Evolutionary conservation across 2,797 vertebrate species (phyloP), one percentile per base, ranked within the genome.

Genomic region (Iguana delicatissima): DNA sequence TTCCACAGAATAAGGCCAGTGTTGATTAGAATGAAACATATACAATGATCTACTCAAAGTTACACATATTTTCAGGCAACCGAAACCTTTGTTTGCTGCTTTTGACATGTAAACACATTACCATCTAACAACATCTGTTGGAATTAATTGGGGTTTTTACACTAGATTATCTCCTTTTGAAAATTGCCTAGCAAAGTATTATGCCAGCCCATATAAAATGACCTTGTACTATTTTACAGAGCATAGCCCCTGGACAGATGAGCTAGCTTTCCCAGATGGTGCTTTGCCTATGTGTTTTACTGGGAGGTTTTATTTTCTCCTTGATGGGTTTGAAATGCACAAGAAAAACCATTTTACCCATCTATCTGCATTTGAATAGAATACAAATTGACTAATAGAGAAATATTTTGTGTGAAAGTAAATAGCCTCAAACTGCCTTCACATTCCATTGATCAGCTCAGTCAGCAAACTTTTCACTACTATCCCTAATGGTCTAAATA

Each of bases 361-460:
- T 97, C 95, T 97, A 96, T 97, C 96, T 97, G 96, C 96, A 97
- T 98, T 97, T 97, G 96, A 97, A 96, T 95, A 93, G 96, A 97
- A 96, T 96, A 95, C 95, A 97, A 97, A 98, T 97, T 97, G 96
- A 97, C 96, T 97, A 97, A 97, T 93, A 97, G 96, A 96, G 96
- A 97, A 97, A 97, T 96, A 97, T 96, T 97, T 96, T 62, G 84
- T 94, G 94, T 91, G 95, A 96, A 96, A 97, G 97, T 96, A 98
- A 97, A 97, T 96, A 97, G 97, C 96, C 96, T 97, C 96, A 97
- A 97, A 98, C 97, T 96, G 96, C 96, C 96, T 97, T 97, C 97
- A 97, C 97, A 97, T 98, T 97, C 96, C 97, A 97, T 96, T 97
- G 97, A 97, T 97, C 96, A 97, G 96, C 96, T 96, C 96, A 96